These are phyloP conservation scores for Nowickia ferox DNA, from an alignment of 2,888 invertebrate species.

Conservation along the genomic window DNA sequence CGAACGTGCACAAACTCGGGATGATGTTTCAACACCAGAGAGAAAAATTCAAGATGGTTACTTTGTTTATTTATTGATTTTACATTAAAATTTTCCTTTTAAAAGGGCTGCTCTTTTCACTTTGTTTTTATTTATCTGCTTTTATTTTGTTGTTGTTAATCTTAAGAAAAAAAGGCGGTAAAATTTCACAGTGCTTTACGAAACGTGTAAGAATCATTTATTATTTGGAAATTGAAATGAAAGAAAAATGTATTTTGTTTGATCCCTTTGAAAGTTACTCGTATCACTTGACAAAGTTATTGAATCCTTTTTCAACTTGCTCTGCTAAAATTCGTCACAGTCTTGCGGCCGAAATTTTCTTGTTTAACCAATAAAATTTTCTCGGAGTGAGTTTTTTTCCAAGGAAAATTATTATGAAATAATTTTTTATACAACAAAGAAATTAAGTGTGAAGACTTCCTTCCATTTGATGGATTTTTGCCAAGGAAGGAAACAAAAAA, in stretches of 20 bases:
- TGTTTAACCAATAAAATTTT: slow-evolving; percentile 64
- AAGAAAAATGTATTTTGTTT: slow-evolving; percentile 14
- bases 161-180: slow-evolving; percentile 42
- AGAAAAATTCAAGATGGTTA: not conserved
- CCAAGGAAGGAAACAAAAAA: slow-evolving; percentile 5
- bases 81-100: slow-evolving; percentile 8
- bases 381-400: slow-evolving; percentile 46
- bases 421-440: slow-evolving; percentile 45
- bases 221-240: slow-evolving; percentile 11
- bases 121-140: not conserved
- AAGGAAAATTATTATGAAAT: slow-evolving; percentile 55
- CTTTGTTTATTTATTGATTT: slow-evolving; percentile 16
- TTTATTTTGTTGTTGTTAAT: not conserved
- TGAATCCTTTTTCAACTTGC: not conserved
- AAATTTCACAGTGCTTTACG: not conserved
- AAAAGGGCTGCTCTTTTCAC: not conserved
- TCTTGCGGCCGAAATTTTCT: slow-evolving; percentile 28
- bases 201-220: not conserved
- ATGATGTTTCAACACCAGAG: not conserved
- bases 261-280: too few relatives aligned
- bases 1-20: not conserved
- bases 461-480: slow-evolving; percentile 56
- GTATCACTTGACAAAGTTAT: slow-evolving; percentile 20
- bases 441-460: slow-evolving; percentile 66
- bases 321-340: slow-evolving; percentile 23